Evolutionary conservation across 2,113 vertebrate genomes (phyloP).

Genomic region (Numenius arquata): DNA sequence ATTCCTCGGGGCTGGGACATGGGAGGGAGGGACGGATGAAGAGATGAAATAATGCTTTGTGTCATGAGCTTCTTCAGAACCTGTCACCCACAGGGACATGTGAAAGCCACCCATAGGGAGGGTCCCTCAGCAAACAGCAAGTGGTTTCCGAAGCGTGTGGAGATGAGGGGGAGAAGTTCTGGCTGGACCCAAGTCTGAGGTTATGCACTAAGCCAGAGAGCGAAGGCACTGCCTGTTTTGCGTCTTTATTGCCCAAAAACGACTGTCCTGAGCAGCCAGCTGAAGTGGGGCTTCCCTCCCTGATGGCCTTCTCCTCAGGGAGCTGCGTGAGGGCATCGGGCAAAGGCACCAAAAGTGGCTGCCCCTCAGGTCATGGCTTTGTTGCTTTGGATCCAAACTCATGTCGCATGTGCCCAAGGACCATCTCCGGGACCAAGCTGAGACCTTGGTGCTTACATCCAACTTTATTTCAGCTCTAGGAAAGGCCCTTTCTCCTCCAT

Average conservation of each 20-base stretch:
- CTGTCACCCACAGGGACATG: accelerated
- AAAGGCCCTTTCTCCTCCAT: accelerated
- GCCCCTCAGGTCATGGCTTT: not conserved
- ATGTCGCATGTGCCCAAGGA: accelerated
- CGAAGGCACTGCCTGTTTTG: not conserved
- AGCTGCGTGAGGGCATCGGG: accelerated
- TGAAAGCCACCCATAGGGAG: accelerated
- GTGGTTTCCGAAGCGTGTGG: accelerated
- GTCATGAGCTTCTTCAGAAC: not conserved
- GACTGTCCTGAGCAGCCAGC: not conserved
- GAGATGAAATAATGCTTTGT: not conserved
- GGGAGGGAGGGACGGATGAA: not conserved
- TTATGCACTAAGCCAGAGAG: not conserved
- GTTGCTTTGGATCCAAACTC: not conserved
- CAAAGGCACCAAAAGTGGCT: accelerated
- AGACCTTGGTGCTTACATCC: not conserved
- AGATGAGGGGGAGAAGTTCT: not conserved
- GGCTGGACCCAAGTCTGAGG: not conserved
- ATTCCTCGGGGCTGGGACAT: not conserved
- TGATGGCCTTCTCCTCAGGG: not conserved
- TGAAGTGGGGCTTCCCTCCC: not conserved
- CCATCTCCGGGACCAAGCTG: not conserved
- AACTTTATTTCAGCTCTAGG: not conserved
- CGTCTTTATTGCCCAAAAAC: not conserved
- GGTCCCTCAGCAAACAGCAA: not conserved